These are phyloP conservation scores for Trialeurodes vaporariorum DNA, from an alignment of 1,140 invertebrate species.

Conservation along the genomic window DNA sequence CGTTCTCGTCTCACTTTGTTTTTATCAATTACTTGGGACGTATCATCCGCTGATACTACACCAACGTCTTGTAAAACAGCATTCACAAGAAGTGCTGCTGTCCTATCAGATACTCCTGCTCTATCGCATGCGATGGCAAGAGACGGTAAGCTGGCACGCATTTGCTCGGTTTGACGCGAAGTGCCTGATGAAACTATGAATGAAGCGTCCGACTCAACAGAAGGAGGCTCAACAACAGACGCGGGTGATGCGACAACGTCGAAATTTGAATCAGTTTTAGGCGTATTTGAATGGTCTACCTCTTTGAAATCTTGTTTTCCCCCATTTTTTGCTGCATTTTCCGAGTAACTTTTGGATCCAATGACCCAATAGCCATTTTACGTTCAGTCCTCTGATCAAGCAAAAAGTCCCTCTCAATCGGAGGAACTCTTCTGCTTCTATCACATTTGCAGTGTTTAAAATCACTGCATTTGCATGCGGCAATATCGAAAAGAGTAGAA, in stretches of 20 bases:
- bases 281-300: background rate
- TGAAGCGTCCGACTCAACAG: background rate
- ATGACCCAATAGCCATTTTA: background rate
- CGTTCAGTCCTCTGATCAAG: background rate
- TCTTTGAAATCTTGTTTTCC: background rate
- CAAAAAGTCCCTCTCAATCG: background rate
- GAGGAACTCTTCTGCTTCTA: background rate
- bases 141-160: background rate
- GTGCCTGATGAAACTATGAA: background rate
- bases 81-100: background rate
- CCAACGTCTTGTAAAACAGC: background rate
- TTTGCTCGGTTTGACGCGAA: background rate
- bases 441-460: background rate
- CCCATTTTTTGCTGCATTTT: background rate
- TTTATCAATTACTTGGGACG: background rate
- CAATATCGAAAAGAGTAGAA: background rate
- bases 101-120: conserved; percentile 1
- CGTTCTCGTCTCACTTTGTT: conserved; percentile 1
- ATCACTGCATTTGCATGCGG: background rate
- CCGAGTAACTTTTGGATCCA: background rate
- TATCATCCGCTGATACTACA: background rate
- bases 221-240: background rate
- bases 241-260: background rate
- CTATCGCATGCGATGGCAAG: conserved; percentile 2
- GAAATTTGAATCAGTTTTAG: background rate